phyloP scores from a whole-genome alignment of 2,888 invertebrate genomes.

The Synanthedon andrenaeformis region DNA sequence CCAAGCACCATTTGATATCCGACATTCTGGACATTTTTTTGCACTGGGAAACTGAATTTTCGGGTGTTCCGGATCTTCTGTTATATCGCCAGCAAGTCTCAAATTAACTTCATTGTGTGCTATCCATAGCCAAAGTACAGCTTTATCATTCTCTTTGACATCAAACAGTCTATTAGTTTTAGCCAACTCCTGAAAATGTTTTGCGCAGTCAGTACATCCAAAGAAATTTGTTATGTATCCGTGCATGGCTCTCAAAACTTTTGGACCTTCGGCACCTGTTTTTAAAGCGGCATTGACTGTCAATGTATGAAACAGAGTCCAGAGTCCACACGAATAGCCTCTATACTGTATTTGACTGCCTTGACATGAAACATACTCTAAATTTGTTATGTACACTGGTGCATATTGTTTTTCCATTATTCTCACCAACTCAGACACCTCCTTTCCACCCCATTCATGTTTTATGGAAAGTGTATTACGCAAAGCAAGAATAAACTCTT shows the following conservation, averaged over 20 bases:
- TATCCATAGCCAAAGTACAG: constrained; percentile 92
- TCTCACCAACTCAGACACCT: constrained; percentile 69
- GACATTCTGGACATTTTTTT: constrained; percentile 77
- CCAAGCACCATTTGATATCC: constrained; percentile 70
- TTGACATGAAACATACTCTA: constrained; percentile 82
- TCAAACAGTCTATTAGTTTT: constrained; percentile 75
- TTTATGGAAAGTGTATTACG: constrained; percentile 61
- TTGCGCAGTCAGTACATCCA: constrained; percentile 90
- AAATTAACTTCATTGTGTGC: constrained; percentile 95
- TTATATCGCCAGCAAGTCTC: constrained; percentile 84
- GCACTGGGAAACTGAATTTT: constrained; percentile 89
- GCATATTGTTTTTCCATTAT: constrained; percentile 62
- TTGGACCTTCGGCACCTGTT: constrained; percentile 68
- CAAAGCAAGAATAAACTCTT: constrained; percentile 73
- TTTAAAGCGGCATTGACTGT: constrained; percentile 80
- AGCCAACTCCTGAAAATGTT: constrained; percentile 92
- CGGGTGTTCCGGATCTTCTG: constrained; percentile 91
- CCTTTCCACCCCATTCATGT: constrained; percentile 68
- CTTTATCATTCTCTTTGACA: constrained; percentile 78
- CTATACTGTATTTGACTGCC: constrained; percentile 81
- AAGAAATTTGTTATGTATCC: constrained; percentile 93
- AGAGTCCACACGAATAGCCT: constrained; percentile 94
- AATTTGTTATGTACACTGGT: constrained; percentile 66
- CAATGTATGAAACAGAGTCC: constrained; percentile 94
- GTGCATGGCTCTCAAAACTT: constrained; percentile 84